These are phyloP conservation scores for Apamea epomidion DNA, from an alignment of 2,888 invertebrate genomes.

Conservation along the genomic window DNA sequence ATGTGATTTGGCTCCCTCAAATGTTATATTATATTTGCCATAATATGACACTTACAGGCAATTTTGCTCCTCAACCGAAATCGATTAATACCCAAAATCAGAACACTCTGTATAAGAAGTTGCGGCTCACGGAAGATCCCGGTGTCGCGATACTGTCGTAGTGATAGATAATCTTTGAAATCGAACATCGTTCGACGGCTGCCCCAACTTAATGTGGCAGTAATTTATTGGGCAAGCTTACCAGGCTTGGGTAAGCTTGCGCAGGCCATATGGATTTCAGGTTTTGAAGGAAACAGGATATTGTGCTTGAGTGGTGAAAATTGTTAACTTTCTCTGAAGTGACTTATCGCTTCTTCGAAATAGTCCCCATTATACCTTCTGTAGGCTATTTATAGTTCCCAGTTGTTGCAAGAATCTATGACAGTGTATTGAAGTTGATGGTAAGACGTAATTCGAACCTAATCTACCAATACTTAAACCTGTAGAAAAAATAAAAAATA, in stretches of 20 bases:
- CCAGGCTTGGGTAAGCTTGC: slow-evolving; percentile 44
- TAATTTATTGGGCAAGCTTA: slow-evolving; percentile 71
- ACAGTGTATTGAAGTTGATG: not conserved
- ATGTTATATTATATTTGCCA: no score
- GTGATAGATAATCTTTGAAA: slow-evolving; percentile 89
- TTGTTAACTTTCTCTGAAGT: not conserved
- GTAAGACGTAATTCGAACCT: no score
- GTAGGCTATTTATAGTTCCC: not conserved
- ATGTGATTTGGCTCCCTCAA: no score
- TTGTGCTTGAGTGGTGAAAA: not conserved
- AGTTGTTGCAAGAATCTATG: no score
- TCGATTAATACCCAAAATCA: not conserved
- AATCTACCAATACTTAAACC: not conserved
- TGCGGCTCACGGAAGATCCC: slow-evolving; percentile 76
- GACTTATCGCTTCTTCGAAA: not conserved
- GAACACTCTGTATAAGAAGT: slow-evolving; percentile 73
- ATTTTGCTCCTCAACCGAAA: not conserved
- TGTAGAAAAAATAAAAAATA: not conserved
- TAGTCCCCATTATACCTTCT: not conserved
- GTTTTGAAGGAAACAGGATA: slow-evolving; percentile 38
- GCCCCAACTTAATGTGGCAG: slow-evolving; percentile 73
- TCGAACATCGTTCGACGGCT: slow-evolving; percentile 87
- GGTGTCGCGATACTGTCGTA: slow-evolving; percentile 83
- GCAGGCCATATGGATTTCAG: slow-evolving; percentile 30
- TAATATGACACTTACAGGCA: not conserved